A percentile compares a stretch with the other conserved stretches of the same genome.
Evolutionary conservation across 1,140 invertebrate genomes (phyloP).

Genomic region (Dryas iulia): DNA sequence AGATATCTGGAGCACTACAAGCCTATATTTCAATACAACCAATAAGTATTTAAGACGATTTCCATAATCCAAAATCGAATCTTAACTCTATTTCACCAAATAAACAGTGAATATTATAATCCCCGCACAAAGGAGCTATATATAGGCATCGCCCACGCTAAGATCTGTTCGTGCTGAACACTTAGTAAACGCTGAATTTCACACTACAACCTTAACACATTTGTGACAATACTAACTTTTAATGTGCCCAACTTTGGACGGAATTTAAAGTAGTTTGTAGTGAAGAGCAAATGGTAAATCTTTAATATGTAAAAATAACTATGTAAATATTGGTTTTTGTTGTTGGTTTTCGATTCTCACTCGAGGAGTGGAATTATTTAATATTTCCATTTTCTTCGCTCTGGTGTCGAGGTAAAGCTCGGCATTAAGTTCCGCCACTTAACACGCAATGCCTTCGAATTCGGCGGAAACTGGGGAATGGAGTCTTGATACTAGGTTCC

Average conservation of each 20-base stretch:
- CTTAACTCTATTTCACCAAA: background rate
- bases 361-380: no score
- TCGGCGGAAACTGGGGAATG: no score
- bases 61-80: background rate
- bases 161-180: background rate
- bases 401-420: no score
- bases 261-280: background rate
- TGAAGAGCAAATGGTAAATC: background rate
- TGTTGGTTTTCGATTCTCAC: no score
- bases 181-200: constrained; percentile 17
- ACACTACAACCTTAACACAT: constrained; percentile 5
- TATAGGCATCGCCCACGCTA: constrained; percentile 19
- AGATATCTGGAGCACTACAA: no score
- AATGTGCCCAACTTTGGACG: background rate
- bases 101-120: constrained; percentile 19
- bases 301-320: background rate
- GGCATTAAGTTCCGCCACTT: no score
- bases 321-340: background rate
- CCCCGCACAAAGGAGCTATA: constrained; percentile 15
- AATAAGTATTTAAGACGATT: background rate
- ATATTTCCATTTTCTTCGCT: no score
- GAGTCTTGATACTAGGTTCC: no score
- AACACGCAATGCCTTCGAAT: no score
- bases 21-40: background rate
- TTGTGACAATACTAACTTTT: background rate